Conservation (phyloP, 2,888 invertebrate species). For the Parnassius orleans region DNA sequence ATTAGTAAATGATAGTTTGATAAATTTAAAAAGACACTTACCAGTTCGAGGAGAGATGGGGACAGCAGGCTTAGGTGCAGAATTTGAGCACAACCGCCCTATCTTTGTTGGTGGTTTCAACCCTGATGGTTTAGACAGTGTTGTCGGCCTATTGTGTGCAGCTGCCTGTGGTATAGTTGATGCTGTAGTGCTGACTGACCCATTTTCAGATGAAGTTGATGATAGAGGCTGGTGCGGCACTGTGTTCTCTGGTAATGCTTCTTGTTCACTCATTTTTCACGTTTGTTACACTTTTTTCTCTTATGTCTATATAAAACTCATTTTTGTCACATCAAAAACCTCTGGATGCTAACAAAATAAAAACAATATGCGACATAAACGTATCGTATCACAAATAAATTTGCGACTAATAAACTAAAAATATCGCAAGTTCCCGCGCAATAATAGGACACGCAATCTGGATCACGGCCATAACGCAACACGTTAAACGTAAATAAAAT, state of each 20-base stretch:
- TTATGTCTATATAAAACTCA: constrained; percentile 34
- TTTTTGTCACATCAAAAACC: constrained; percentile 30
- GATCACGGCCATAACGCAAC: constrained; percentile 69
- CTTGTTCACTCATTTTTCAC: constrained; percentile 71
- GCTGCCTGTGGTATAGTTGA: constrained; percentile 40
- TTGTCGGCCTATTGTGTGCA: constrained; percentile 58
- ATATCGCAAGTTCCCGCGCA: constrained; percentile 77
- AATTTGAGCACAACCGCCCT: constrained; percentile 83
- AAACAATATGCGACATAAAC: constrained; percentile 40
- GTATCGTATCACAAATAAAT: constrained; percentile 54
- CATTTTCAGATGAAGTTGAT: constrained; percentile 58
- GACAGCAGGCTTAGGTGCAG: constrained; percentile 84
- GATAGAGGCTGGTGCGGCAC: constrained; percentile 50
- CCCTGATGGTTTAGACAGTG: constrained; percentile 81
- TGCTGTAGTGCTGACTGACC: constrained; percentile 56
- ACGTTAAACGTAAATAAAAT: constrained; percentile 57
- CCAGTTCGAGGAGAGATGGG: constrained; percentile 81
- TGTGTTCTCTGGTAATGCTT: constrained; percentile 49
- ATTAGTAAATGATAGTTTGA: not conserved
- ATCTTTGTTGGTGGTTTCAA: constrained; percentile 85
- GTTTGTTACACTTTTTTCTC: constrained; percentile 41
- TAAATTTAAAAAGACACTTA: constrained; percentile 47
- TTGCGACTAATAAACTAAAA: constrained; percentile 68
- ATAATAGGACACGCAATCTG: constrained; percentile 73
- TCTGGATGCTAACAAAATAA: constrained; percentile 43